Evolutionary conservation across 2,113 vertebrate genomes (phyloP), one percentile per base, ranked within the genome.

Genomic region (Pseudorectes ferrugineus): DNA sequence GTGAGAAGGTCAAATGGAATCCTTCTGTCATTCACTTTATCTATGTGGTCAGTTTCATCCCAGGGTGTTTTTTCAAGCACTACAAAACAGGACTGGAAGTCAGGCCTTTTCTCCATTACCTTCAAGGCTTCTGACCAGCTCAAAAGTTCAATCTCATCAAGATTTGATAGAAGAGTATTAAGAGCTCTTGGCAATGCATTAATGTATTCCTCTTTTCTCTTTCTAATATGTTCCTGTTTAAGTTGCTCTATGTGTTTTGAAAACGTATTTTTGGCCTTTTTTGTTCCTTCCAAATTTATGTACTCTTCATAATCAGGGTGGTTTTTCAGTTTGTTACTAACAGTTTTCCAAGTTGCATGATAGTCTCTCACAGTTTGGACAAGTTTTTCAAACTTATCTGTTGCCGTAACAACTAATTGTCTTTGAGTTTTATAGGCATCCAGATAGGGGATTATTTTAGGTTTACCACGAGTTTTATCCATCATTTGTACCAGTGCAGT

Each of bases 41-140:
- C 98, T 80, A 99, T 98, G 92, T 99, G 99, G 92, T 99, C 99
- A 25, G 99, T 99, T 98, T 99, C 99, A 93, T 99, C 98, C 99
- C 99, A 99, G 3, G 99, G 99, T 43, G 98, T 99, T 85, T 98
- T 98, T 73, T 99, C 99, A 87, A 99, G 98, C 66, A 99, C 97
- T 88, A 99, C 98, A 95, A 99, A 99, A 98, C 98, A 99, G 88
- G 98, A 99, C 78, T 98, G 99, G 97, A 99, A 99, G 90, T 99
- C 99, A 28, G 98, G 70, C 81, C 98, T 98, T 95, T 98, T 99
- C 92, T 98, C 98, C 95, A 99, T 98, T 61, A 99, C 84, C 75
- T 98, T 98, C 97, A 99, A 98, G 70, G 99, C 99, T 97, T 99
- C 99, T 12, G 97, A 95, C 99, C 99, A 99, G 75, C 97, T 99